These are phyloP conservation scores for Intellagama lesueurii DNA, from an alignment of 2,797 vertebrate species.

Conservation along the genomic window DNA sequence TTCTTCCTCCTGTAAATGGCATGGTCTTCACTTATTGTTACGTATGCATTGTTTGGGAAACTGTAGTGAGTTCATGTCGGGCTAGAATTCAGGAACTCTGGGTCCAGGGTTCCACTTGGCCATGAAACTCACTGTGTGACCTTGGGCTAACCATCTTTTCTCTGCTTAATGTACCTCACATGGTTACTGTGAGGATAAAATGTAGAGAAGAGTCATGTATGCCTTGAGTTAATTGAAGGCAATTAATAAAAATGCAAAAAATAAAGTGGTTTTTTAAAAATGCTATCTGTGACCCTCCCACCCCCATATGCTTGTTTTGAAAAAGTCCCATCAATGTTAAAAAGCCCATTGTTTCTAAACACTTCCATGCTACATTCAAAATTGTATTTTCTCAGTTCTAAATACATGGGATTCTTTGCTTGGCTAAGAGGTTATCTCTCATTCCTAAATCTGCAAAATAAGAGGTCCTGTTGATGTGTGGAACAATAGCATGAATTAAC, in stretches of 20 bases:
- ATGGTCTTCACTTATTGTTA: background rate
- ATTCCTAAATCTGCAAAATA: background rate
- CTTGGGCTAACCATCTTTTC: too few species aligned
- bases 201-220: too few species aligned
- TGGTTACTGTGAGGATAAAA: too few species aligned
- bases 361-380: background rate
- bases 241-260: too few species aligned
- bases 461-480: background rate
- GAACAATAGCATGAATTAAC: background rate
- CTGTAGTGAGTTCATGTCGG: too few species aligned
- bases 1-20: background rate
- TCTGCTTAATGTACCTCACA: too few species aligned
- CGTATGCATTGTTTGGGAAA: background rate
- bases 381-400: background rate
- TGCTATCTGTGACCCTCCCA: background rate
- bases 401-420: background rate
- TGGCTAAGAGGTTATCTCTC: background rate
- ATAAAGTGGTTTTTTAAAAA: too few species aligned
- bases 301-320: background rate
- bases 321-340: background rate
- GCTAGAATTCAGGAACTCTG: too few species aligned
- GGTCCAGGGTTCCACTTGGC: too few species aligned
- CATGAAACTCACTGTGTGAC: too few species aligned
- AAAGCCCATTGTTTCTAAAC: background rate
- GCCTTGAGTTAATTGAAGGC: too few species aligned